phyloP scores from a whole-genome alignment of 2,888 invertebrate genomes.

The Epinotia nisella region DNA sequence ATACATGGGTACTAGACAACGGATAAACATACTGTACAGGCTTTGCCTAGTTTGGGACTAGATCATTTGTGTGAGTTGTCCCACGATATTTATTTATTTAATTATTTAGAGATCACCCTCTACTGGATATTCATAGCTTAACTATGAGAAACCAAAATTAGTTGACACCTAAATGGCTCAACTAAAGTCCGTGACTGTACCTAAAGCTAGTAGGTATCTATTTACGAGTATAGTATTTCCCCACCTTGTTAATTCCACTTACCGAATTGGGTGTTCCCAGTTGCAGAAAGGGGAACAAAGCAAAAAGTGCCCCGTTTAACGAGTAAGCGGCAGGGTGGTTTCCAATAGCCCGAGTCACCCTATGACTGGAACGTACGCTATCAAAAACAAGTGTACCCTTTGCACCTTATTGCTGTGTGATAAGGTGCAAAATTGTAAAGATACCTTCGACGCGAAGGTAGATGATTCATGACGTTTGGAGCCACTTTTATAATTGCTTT shows the following conservation, averaged over 20 bases:
- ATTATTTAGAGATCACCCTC: too few relatives aligned
- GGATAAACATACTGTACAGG: too few relatives aligned
- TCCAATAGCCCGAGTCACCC: conserved; percentile 3
- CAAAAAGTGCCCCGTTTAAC: not conserved
- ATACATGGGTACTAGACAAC: too few relatives aligned
- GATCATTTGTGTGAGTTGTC: too few relatives aligned
- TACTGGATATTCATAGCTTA: too few relatives aligned
- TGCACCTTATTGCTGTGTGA: not conserved
- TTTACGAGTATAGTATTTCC: not conserved
- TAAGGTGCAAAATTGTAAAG: not conserved
- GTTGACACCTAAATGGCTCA: too few relatives aligned
- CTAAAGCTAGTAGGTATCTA: not conserved
- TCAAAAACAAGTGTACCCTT: not conserved
- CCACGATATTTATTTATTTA: too few relatives aligned
- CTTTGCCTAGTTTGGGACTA: too few relatives aligned
- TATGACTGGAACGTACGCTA: not conserved
- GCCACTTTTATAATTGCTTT: not conserved
- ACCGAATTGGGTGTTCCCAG: conserved; percentile 8
- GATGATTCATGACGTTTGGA: conserved; percentile 13
- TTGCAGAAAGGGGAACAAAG: not conserved
- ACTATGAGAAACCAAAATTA: too few relatives aligned
- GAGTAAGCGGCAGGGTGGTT: conserved; percentile 8
- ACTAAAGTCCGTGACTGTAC: too few relatives aligned
- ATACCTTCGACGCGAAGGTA: not conserved
- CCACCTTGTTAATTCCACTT: conserved; percentile 12